Evolutionary conservation across 2,113 vertebrate genomes (phyloP).

Genomic region (Hippocampus comes): DNA sequence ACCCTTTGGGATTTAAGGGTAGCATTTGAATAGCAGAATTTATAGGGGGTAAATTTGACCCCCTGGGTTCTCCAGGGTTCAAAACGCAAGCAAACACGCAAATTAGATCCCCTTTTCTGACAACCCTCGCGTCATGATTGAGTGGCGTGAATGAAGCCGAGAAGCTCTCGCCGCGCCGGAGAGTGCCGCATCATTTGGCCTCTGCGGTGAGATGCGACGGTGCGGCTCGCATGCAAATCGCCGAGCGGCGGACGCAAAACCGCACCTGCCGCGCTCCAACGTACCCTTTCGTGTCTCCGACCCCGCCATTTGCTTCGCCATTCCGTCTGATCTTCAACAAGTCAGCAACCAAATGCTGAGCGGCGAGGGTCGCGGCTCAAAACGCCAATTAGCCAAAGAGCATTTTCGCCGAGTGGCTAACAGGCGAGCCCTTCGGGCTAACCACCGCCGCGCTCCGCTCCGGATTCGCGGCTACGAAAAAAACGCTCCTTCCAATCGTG

Average conservation of each 20-base stretch:
- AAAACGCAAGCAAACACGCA: too few species aligned
- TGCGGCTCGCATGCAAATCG: constrained; percentile 30
- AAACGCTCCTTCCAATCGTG: neutral
- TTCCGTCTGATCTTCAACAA: neutral
- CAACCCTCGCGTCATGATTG: neutral
- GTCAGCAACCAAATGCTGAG: neutral
- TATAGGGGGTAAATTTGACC: too few species aligned
- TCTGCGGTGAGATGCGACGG: constrained; percentile 45
- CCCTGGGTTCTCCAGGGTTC: too few species aligned
- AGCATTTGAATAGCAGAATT: too few species aligned
- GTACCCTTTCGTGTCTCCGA: neutral
- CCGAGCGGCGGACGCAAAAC: neutral
- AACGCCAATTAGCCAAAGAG: neutral
- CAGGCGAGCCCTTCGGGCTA: neutral
- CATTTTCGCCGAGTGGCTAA: neutral
- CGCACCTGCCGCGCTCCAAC: neutral
- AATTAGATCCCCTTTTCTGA: neutral
- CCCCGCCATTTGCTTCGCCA: neutral
- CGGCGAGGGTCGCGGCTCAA: too few species aligned
- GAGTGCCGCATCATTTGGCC: constrained; percentile 46
- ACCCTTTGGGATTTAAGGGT: too few species aligned
- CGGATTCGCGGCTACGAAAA: neutral
- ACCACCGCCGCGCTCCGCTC: neutral
- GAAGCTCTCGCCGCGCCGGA: neutral
- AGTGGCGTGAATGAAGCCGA: neutral